Percentiles rank a stretch among this genome's conserved stretches.
phyloP scores from a whole-genome alignment of 2,888 invertebrate species.

The Drosophila koepferae region DNA sequence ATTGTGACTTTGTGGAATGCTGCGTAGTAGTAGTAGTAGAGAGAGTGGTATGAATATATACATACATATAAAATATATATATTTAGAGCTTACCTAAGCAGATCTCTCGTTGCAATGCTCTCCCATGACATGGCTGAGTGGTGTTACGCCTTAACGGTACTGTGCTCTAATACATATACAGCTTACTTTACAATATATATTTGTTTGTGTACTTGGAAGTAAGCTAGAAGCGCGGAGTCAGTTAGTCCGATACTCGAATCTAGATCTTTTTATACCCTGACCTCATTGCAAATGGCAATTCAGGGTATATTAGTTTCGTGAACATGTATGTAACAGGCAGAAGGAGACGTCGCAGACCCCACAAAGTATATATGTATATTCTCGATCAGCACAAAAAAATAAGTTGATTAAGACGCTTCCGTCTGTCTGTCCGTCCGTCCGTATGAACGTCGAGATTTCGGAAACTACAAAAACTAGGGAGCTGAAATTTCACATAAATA shows the following conservation, averaged over 20 bases:
- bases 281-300: too few relatives aligned
- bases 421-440: too few relatives aligned
- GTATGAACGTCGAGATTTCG: too few relatives aligned
- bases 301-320: too few relatives aligned
- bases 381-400: too few relatives aligned
- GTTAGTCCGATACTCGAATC: not conserved
- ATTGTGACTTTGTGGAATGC: conserved; percentile 92
- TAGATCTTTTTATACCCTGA: not conserved
- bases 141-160: not conserved
- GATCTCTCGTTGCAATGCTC: conserved; percentile 92
- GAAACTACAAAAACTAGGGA: too few relatives aligned
- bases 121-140: conserved; percentile 91
- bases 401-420: too few relatives aligned
- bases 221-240: not conserved
- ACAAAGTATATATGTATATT: too few relatives aligned
- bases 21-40: not conserved
- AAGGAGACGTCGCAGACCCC: too few relatives aligned
- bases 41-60: not conserved
- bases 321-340: too few relatives aligned
- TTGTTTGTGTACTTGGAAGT: not conserved
- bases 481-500: too few relatives aligned
- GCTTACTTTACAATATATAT: not conserved
- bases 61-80: not conserved
- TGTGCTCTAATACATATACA: not conserved
- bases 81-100: conserved; percentile 88